phyloP scores from a whole-genome alignment of 2,888 invertebrate species.

The Troilus luridus region DNA sequence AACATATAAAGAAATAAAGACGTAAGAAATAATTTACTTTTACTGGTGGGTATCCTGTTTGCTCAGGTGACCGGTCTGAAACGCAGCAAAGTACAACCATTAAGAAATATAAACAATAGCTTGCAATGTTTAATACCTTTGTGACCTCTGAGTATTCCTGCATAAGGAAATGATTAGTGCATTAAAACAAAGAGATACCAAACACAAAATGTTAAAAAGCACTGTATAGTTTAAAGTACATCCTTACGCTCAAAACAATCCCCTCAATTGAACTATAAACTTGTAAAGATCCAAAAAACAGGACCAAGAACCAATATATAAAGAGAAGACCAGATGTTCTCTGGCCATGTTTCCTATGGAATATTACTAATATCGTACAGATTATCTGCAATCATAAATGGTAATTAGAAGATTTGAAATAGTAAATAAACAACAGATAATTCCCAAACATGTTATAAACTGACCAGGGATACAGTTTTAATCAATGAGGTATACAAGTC shows the following conservation, averaged over 20 bases:
- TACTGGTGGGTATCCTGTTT: not conserved
- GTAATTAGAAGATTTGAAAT: not conserved
- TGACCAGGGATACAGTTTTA: not conserved
- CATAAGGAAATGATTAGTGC: not conserved
- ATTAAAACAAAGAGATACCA: not conserved
- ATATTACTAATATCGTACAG: not conserved
- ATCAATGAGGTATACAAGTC: not conserved
- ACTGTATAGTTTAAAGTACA: not conserved
- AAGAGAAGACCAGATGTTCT: not conserved
- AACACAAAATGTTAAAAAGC: not conserved
- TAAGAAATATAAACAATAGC: not conserved
- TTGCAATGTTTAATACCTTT: not conserved
- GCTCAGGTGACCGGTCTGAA: not conserved
- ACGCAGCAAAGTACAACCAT: not conserved
- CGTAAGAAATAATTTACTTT: not conserved
- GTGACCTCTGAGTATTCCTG: not conserved
- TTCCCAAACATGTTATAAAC: not conserved
- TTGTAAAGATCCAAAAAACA: not conserved
- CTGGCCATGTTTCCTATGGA: conserved; percentile 47
- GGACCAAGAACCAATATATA: not conserved
- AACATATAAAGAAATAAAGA: not conserved
- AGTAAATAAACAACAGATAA: not conserved
- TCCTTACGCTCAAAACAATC: not conserved
- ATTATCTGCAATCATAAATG: not conserved
- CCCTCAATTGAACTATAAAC: not conserved